Evolutionary conservation across 1,140 invertebrate species (phyloP).

Genomic region (Drosophila azteca): DNA sequence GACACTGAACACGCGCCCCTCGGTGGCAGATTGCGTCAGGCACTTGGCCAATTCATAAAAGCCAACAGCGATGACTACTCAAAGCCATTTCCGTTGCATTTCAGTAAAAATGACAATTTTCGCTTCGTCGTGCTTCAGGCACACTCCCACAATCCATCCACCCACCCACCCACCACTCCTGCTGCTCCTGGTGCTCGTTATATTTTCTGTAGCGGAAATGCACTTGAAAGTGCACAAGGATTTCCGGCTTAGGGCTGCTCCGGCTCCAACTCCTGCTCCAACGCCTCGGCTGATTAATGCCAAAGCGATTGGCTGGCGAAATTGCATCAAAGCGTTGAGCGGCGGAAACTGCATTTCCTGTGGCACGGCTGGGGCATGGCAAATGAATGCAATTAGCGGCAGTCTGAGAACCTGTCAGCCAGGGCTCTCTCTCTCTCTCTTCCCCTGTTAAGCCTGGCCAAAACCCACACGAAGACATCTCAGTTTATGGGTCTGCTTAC

Average conservation of each 20-base stretch:
- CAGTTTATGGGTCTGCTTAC: constrained; percentile 45
- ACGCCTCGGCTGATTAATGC: constrained; percentile 19
- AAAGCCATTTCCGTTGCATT: constrained; percentile 52
- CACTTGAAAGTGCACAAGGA: constrained; percentile 66
- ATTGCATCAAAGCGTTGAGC: constrained; percentile 44
- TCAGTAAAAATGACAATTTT: constrained; percentile 59
- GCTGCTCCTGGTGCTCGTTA: constrained; percentile 29
- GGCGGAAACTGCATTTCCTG: constrained; percentile 58
- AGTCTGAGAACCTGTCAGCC: constrained; percentile 7
- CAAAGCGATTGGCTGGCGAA: constrained; percentile 30
- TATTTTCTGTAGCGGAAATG: constrained; percentile 62
- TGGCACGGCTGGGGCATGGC: constrained; percentile 19
- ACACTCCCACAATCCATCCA: background rate
- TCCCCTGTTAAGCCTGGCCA: background rate
- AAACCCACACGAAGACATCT: constrained; percentile 6
- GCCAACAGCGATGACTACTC: constrained; percentile 25
- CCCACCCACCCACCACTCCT: background rate
- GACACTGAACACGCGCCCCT: constrained; percentile 29
- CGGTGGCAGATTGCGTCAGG: background rate
- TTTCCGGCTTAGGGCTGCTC: constrained; percentile 52
- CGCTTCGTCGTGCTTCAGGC: constrained; percentile 30
- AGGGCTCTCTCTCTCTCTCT: background rate
- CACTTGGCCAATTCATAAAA: constrained; percentile 54
- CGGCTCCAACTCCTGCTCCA: background rate
- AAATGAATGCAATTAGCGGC: constrained; percentile 64